phyloP scores from a whole-genome alignment of 2,113 vertebrate genomes.

The Percina caprodes region DNA sequence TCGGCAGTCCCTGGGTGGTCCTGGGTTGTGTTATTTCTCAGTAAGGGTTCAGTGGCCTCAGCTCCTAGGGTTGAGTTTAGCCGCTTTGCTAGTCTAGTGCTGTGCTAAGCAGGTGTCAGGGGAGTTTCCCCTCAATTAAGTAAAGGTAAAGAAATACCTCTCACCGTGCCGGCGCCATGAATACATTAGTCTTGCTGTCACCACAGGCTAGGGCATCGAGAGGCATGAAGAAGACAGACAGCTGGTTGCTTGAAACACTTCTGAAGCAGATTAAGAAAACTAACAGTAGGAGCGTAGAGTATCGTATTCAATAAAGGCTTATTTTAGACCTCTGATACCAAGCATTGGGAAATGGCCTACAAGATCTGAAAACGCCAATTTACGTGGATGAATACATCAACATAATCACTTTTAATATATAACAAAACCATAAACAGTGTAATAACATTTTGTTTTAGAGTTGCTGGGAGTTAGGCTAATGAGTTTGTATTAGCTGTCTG shows the following conservation, averaged over 20 bases:
- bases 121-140: constrained; percentile 87
- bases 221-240: constrained; percentile 60
- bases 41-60: constrained; percentile 77
- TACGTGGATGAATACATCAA: constrained; percentile 31
- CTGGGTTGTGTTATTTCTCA: constrained; percentile 68
- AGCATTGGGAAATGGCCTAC: constrained; percentile 1
- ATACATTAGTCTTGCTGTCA: constrained; percentile 81
- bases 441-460: constrained; percentile 35
- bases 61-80: constrained; percentile 65
- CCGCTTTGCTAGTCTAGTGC: constrained; percentile 58
- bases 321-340: not conserved
- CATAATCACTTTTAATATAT: constrained; percentile 35
- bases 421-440: constrained; percentile 9
- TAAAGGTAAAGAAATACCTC: constrained; percentile 83
- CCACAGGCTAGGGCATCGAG: constrained; percentile 57
- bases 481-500: constrained; percentile 60
- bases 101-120: constrained; percentile 79
- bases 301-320: constrained; percentile 23
- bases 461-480: constrained; percentile 51
- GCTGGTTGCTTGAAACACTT: constrained; percentile 41
- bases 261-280: constrained; percentile 43
- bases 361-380: constrained; percentile 22
- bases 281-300: not conserved
- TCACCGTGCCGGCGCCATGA: constrained; percentile 71
- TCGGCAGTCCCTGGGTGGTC: constrained; percentile 72